phyloP scores from a whole-genome alignment of 1,140 invertebrate species.

The Drosophila suzukii region DNA sequence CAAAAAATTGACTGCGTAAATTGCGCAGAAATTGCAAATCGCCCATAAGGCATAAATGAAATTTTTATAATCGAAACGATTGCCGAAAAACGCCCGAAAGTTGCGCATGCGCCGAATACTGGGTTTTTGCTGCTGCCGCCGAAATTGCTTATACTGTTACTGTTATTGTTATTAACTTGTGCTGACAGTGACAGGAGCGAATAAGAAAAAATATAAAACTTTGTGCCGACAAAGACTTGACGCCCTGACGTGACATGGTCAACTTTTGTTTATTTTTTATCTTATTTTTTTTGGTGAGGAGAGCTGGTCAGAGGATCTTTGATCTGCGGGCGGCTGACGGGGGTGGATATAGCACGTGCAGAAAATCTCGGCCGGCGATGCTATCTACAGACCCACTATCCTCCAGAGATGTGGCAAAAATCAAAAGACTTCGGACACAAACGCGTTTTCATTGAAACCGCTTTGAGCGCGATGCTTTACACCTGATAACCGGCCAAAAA shows the following conservation, averaged over 20 bases:
- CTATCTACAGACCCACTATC: conserved; percentile 42
- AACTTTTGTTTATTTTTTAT: conserved; percentile 15
- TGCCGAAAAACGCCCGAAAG: conserved; percentile 33
- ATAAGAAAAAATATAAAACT: not conserved
- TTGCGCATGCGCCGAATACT: conserved; percentile 33
- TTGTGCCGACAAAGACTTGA: conserved; percentile 54
- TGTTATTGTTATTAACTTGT: conserved; percentile 75
- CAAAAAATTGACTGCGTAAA: conserved; percentile 44
- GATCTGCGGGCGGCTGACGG: conserved; percentile 52
- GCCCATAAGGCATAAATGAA: conserved; percentile 80
- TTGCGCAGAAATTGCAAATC: conserved; percentile 79
- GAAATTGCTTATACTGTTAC: conserved; percentile 66
- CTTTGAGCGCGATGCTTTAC: conserved; percentile 72
- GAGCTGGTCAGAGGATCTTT: conserved; percentile 58
- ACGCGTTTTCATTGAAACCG: conserved; percentile 67
- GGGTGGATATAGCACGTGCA: conserved; percentile 35
- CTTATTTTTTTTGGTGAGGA: conserved; percentile 13
- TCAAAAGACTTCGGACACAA: conserved; percentile 76
- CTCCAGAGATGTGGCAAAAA: conserved; percentile 46
- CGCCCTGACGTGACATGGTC: conserved; percentile 63
- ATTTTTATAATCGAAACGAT: conserved; percentile 79
- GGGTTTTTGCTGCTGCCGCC: conserved; percentile 17
- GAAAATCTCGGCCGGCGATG: conserved; percentile 39
- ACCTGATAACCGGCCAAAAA: conserved; percentile 69
- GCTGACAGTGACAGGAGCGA: conserved; percentile 56